These are phyloP conservation scores for Danio rerio DNA, from an alignment of 2,113 vertebrate genomes.

Conservation along the genomic window GRCz12tu NC_133198.1:50233501-50234000, in stretches of 20 bases:
- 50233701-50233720: conserved; percentile 72
- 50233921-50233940: conserved; percentile 34
- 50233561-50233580: conserved; percentile 83
- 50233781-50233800: conserved; percentile 61
- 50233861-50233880: conserved; percentile 40
- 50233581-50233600: conserved; percentile 83
- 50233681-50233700: conserved; percentile 75
- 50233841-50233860: conserved; percentile 69
- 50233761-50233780: conserved; percentile 69
- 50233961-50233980: conserved; percentile 48
- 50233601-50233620: conserved; percentile 88
- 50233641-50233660: conserved; percentile 71
- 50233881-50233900: conserved; percentile 51
- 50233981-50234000: conserved; percentile 44
- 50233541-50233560: conserved; percentile 92
- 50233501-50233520: background rate
- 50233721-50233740: conserved; percentile 63
- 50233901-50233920: conserved; percentile 45
- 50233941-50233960: conserved; percentile 8
- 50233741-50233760: conserved; percentile 66
- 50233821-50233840: conserved; percentile 57
- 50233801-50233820: conserved; percentile 59
- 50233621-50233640: conserved; percentile 79
- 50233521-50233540: conserved; percentile 82
- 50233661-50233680: conserved; percentile 72